Conservation (phyloP, 2,888 invertebrate species). For the Lasioglossum figueresi region DNA sequence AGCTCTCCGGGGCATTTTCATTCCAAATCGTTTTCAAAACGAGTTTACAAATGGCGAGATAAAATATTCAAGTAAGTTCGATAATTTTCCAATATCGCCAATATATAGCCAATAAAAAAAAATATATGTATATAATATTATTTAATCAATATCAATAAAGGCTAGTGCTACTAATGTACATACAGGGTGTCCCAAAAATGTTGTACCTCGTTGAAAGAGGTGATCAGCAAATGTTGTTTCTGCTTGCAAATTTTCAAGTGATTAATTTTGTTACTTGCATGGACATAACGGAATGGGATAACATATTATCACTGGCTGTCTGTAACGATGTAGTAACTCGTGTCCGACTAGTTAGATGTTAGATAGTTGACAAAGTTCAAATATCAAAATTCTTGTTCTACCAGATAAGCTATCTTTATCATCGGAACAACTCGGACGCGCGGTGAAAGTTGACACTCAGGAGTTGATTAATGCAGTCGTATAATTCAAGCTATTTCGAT, state of each 20-base stretch:
- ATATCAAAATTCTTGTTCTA: slow-evolving; percentile 16
- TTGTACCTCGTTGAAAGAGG: too few species aligned
- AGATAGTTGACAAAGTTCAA: slow-evolving; percentile 18
- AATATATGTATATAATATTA: background rate
- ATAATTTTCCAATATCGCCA: background rate
- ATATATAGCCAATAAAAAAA: background rate
- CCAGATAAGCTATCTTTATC: slow-evolving; percentile 8
- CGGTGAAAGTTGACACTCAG: slow-evolving; percentile 24
- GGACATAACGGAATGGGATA: background rate
- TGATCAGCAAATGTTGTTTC: too few species aligned
- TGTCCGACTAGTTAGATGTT: background rate
- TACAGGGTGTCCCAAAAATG: background rate
- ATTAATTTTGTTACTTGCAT: background rate
- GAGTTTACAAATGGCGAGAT: background rate
- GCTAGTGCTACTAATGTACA: background rate
- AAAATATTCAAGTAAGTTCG: background rate
- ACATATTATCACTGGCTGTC: background rate
- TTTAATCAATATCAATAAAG: background rate
- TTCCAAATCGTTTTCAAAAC: background rate
- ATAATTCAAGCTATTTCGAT: slow-evolving; percentile 7
- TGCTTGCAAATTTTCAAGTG: too few species aligned
- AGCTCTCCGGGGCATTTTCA: background rate
- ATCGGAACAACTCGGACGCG: slow-evolving; percentile 8
- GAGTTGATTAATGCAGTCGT: slow-evolving; percentile 16
- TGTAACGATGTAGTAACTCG: background rate